Evolutionary conservation across 1,140 invertebrate species (phyloP).

Genomic region (Leptinotarsa lineolata): DNA sequence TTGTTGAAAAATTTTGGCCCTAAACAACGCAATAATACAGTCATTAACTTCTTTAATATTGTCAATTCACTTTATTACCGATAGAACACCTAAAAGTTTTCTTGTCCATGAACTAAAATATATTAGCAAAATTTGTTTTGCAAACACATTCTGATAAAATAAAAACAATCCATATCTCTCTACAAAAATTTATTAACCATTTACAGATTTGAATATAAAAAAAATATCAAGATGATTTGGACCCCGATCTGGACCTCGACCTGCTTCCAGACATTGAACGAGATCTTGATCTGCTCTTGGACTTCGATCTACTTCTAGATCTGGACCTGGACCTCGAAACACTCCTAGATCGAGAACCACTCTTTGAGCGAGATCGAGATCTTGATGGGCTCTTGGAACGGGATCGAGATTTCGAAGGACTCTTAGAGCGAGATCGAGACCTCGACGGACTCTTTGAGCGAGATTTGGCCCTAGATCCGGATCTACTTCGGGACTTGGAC

Average conservation of each 20-base stretch:
- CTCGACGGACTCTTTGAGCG: conserved; percentile 27
- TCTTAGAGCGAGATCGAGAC: conserved; percentile 15
- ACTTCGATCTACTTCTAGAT: conserved; percentile 10
- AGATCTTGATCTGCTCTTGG: conserved; percentile 18
- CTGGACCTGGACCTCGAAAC: conserved; percentile 20
- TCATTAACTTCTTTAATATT: too few species aligned
- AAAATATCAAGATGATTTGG: conserved; percentile 8
- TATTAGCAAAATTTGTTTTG: too few species aligned
- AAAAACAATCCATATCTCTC: not conserved
- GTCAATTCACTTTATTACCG: too few species aligned
- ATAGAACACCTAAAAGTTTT: too few species aligned
- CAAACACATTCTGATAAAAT: too few species aligned
- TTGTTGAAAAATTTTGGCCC: too few species aligned
- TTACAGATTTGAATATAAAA: not conserved
- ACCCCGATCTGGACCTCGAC: conserved; percentile 4
- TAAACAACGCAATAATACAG: too few species aligned
- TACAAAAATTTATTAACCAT: not conserved
- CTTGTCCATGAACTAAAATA: too few species aligned
- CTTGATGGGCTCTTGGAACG: conserved; percentile 26
- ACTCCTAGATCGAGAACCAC: conserved; percentile 19
- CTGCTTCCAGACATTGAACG: conserved; percentile 5
- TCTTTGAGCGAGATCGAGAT: conserved; percentile 25
- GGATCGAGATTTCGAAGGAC: conserved; percentile 25
- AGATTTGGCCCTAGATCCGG: conserved; percentile 31
- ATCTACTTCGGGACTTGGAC: conserved; percentile 46